Base-by-base conservation (phyloP, 2,113 vertebrate genomes). In the Vombatus ursinus region DNA sequence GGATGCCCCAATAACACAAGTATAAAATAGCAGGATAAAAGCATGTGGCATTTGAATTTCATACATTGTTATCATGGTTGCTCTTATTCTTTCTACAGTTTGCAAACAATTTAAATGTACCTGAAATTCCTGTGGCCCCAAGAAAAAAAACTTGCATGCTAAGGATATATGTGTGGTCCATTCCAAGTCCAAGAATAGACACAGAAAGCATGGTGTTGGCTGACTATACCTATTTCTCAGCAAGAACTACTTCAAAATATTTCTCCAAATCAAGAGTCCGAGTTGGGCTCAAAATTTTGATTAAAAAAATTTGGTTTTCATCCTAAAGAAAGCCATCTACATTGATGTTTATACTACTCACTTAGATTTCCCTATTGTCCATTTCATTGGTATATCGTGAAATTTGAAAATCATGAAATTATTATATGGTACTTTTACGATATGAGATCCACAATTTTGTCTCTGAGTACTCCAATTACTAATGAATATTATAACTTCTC, bases 1-100 rank as follows among this genome's bases (percentile, higher is more conserved):
- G 53, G 48, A 95, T 93, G n/a, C 54, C 61, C 91, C 91, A 92
- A 48, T 92, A 95, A 96, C 50, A 90, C 23, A 52, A 89, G 48
- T 48, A 91, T 91, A 61, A 44, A 95, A 94, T 94, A 96, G 51
- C 37, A 77, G 16, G 61, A 92, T 31, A 91, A 91, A 90, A 8
- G 54, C 90, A 93, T 50, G 89, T 23, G 3, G 68, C 5, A 50
- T 96, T 94, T 90, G 19, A 84, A 84, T 8, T 84, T 84, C 19
- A 44, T 84, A 44, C 7, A 44, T 44, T 84, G 22, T 3, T 93
- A 91, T 96, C 92, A 26, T 0, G 14, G 37, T 95, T 96, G 7
- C 48, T 44, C 54, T 94, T 93, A 52, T 91, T 19, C 16, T 92
- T 90, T 53, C 49, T 44, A 91, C 54, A 95, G 92, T 54, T 57